Base-by-base conservation (phyloP, 2,113 vertebrate species). In the Limanda limanda region DNA sequence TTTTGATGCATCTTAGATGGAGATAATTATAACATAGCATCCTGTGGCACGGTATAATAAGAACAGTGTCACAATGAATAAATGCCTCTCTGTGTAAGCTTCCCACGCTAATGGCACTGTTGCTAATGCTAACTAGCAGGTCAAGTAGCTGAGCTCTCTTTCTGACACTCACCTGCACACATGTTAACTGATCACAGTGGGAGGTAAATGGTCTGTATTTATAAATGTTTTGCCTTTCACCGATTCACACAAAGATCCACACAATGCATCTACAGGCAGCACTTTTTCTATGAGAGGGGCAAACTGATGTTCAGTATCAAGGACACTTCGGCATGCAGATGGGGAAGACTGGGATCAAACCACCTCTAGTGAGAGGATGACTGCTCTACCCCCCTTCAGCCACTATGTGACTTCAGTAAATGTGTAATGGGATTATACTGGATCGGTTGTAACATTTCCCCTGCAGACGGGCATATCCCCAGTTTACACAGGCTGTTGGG, bases 101-200 rank as follows among this genome's bases (percentile, higher is more conserved):
- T 17, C 42, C 60, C 24, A 56, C 23, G 18, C 23, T 25, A 54
- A 60, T 78, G 45, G 52, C 20, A 72, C 51, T 14, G 4, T 25
- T 42, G 55, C 60, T 59, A 15, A 24, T 18, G 48, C 23, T 71
- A 76, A 47, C 20, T 27, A 57, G 51, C 51, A 45, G 51, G 69
- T 74, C n/a, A 69, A 64, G 51, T 45, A 66, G 23, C 69, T 61
- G 24, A 57, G 35, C 31, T 27, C 14, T 60, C 25, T 65, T 17
- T 60, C 57, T 27, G 4, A 61, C 4, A 57, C 31, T 25, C 11
- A 48, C 11, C 35, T 20, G 37, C 1, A 51, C 5, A 21, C 45
- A 27, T 13, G 40, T 42, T 42, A 42, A 52, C 61, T 15, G 17
- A 69, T 74, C 40, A 51, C 1, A 37, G 65, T 17, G 61, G 23